Evolutionary conservation across 2,888 invertebrate genomes (phyloP), one percentile per base, ranked within the genome.

Genomic region (Lamellibrachia satsuma): DNA sequence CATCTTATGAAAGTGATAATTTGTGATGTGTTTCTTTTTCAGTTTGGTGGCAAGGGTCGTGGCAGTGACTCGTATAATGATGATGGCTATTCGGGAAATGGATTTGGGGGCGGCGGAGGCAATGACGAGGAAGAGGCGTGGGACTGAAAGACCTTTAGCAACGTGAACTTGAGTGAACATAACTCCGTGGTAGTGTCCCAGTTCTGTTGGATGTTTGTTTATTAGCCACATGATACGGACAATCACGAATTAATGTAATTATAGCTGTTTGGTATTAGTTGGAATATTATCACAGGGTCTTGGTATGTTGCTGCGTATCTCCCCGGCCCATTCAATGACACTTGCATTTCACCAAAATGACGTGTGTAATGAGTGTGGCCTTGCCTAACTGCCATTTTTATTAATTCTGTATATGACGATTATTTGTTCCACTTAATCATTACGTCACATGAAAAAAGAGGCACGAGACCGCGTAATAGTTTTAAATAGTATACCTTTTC

Each of bases 101-200:
- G 55, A 9, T 52, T 91, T 8, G 91, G 91, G 15, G 91, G 91
- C 91, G 52, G 52, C 52, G 75, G 57, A 7, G 91, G 39, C 15
- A 60, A 22, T 57, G 91, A 52, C 22, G 92, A 92, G 55, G 92
- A 92, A 1, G 92, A 92, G 52, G 52, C 57, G 22, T 92, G 92
- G 92, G 92, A 92, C 55, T 92, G 55, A 52, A n/a, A 3, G 52
- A 39, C 22, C 75, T 15, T n/a, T 75, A 75, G n/a, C 39, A 39
- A 39, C 39, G 39, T 39, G 75, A n/a, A n/a, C 75, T 75, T 75
- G 75, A 75, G 75, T 22, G 22, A n/a, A 22, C 75, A 75, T 75
- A 75, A 75, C 75, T 75, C n/a, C 3, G 75, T 75, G 75, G 75
- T 75, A 75, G 75, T 22, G 22, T 75, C 22, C 3, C 22, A 55